Base-by-base conservation (phyloP, 2,888 invertebrate genomes). In the Perithous albicinctus region DNA sequence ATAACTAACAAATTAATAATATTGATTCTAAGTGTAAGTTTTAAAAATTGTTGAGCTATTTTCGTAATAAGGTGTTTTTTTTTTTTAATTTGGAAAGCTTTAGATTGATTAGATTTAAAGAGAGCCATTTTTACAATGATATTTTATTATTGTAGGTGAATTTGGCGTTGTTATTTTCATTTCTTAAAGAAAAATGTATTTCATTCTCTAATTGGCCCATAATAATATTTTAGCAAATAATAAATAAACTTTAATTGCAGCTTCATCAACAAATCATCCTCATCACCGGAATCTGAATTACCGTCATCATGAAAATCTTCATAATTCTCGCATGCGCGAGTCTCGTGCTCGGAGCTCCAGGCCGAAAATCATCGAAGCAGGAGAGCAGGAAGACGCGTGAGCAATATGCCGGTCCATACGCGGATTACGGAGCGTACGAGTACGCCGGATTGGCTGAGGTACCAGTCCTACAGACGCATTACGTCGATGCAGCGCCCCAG, bases 401-500 rank as follows among this genome's bases (percentile, higher is more conserved):
- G 15, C 86, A 85, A 0, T 84, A 81, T 32, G 32, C 81, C 1
- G 73, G 72, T 2, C 54, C 77, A 15, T 88, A 88, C 79, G 79
- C 72, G 6, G 82, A 82, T 64, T 82, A 75, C 61, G 69, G 82
- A 48, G 43, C 41, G 18, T 85, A 85, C 77, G 88, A 87, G 35
- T 88, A 90, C 80, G 86, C 86, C 5, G 86, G 83, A 10, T 69
- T 82, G 6, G 82, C 79, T 41, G 85, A 85, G 0, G 54, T 72
- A 3, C 80, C 87, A 12, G 82, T 61, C 0, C 64, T 87, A 4
- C 48, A 81, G 3, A 29, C 75, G 15, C 81, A 85, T 15, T 88
- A 89, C 64, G 74, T 82, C 0, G 88, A 89, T 15, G 79, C 86
- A 0, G 54, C 87, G 6, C 74, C 83, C 0, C 82, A 88, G 1